These are phyloP conservation scores for Shargacucullia verbasci DNA, from an alignment of 2,888 invertebrate genomes.

Conservation along the genomic window DNA sequence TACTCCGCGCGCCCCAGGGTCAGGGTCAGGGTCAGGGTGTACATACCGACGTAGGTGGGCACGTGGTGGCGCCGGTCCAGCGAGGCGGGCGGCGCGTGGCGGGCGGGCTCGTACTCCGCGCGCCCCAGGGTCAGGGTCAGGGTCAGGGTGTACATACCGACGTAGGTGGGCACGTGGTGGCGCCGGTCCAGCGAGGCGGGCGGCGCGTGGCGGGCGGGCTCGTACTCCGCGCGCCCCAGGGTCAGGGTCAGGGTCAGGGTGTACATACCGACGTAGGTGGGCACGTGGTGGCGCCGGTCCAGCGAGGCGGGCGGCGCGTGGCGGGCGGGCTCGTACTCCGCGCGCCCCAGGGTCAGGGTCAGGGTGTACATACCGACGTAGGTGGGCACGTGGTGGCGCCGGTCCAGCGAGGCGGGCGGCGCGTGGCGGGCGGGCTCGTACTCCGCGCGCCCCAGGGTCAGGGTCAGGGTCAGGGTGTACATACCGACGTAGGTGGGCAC, in stretches of 20 bases:
- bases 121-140: slow-evolving; percentile 93
- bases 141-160: no score
- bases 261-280: slow-evolving; percentile 96
- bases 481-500: slow-evolving; percentile 96
- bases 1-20: slow-evolving; percentile 91
- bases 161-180: slow-evolving; percentile 95
- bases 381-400: slow-evolving; percentile 94
- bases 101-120: slow-evolving; percentile 88
- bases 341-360: slow-evolving; percentile 93
- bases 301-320: slow-evolving; percentile 91
- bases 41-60: slow-evolving; percentile 96
- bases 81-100: slow-evolving; percentile 90
- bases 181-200: slow-evolving; percentile 93
- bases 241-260: no score
- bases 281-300: slow-evolving; percentile 94
- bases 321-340: slow-evolving; percentile 87
- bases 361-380: no score
- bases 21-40: no score
- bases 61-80: slow-evolving; percentile 94
- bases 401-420: slow-evolving; percentile 93
- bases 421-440: slow-evolving; percentile 87
- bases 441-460: slow-evolving; percentile 92
- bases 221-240: slow-evolving; percentile 90
- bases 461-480: no score
- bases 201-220: slow-evolving; percentile 88